phyloP scores from a whole-genome alignment of 1,140 invertebrate genomes.

The Lasioglossum albipes region DNA sequence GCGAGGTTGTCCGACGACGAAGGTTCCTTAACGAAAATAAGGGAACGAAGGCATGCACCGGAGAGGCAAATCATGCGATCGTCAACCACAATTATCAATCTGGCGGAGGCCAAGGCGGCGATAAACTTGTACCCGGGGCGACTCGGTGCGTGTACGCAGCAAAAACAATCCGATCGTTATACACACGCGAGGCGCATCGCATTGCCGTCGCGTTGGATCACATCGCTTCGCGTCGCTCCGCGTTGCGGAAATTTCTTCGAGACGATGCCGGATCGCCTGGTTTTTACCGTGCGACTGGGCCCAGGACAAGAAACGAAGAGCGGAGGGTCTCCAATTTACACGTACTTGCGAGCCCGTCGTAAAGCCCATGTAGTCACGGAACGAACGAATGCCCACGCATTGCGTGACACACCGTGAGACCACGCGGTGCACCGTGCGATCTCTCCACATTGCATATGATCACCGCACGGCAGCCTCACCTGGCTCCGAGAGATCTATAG shows the following conservation, averaged over 20 bases:
- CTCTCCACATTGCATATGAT: too few species aligned
- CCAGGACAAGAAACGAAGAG: neutral
- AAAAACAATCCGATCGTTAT: constrained; percentile 33
- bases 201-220: too few species aligned
- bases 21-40: neutral
- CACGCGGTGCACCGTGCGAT: neutral
- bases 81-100: constrained; percentile 9
- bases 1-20: neutral
- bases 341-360: constrained; percentile 34
- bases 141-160: constrained; percentile 1
- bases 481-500: constrained; percentile 4
- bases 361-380: constrained; percentile 35
- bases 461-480: neutral
- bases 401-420: constrained; percentile 41
- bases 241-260: constrained; percentile 30
- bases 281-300: constrained; percentile 16
- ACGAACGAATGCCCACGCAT: constrained; percentile 36
- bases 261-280: constrained; percentile 17
- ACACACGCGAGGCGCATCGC: constrained; percentile 19
- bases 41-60: neutral
- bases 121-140: constrained; percentile 19
- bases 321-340: constrained; percentile 42
- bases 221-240: too few species aligned
- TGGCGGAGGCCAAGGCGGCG: neutral
- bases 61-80: neutral